phyloP scores from a whole-genome alignment of 2,797 vertebrate genomes.

The Nasua narica region DNA sequence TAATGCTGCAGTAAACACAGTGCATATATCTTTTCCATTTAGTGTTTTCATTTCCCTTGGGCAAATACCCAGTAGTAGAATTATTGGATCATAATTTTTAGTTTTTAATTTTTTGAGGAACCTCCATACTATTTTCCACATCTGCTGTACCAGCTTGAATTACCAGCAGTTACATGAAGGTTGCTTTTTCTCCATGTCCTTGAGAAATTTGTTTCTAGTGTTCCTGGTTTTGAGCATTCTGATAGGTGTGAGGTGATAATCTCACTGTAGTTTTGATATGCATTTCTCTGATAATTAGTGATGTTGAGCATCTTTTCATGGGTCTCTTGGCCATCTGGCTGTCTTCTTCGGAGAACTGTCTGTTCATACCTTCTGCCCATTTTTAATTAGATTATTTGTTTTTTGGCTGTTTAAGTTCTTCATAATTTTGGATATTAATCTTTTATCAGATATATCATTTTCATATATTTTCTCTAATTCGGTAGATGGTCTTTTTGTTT shows the following conservation, averaged over 20 bases:
- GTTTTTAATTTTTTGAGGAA: not conserved
- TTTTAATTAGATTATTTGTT: not conserved
- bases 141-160: not conserved
- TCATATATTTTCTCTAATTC: not conserved
- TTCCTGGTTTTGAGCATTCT: not conserved
- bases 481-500: not conserved
- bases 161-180: not conserved
- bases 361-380: not conserved
- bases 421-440: not conserved
- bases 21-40: not conserved
- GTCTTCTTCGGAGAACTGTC: not conserved
- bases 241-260: not conserved
- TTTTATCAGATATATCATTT: not conserved
- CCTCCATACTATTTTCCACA: not conserved
- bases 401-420: not conserved
- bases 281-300: not conserved
- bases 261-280: not conserved
- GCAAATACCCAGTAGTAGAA: not conserved
- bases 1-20: not conserved
- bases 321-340: not conserved
- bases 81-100: not conserved
- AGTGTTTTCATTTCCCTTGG: not conserved
- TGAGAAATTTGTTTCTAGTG: not conserved
- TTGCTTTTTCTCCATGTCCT: not conserved
- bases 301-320: not conserved